Percentiles rank a stretch among this genome's conserved stretches.
phyloP scores from a whole-genome alignment of 2,113 vertebrate genomes.

The Gymnarchus niloticus region DNA sequence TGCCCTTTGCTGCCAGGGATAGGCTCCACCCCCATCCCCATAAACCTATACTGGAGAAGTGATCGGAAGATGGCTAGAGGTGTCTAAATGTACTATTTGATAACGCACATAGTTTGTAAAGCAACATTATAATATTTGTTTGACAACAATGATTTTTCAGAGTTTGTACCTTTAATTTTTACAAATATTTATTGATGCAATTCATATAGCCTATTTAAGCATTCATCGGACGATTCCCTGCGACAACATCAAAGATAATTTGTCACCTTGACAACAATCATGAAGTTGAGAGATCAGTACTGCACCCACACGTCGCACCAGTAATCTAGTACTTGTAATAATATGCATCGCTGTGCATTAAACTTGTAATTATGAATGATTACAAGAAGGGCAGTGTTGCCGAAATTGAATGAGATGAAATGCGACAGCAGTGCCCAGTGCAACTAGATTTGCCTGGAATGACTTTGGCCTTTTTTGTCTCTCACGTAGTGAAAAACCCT shows the following conservation, averaged over 20 bases:
- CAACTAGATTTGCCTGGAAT: constrained; percentile 11
- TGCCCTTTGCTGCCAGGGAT: background rate
- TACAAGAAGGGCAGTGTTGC: background rate
- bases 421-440: background rate
- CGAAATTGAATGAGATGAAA: constrained; percentile 5
- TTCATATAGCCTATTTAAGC: background rate
- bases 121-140: background rate
- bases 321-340: constrained; percentile 7
- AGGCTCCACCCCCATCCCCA: background rate
- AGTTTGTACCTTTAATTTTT: background rate
- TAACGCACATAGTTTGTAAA: background rate
- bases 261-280: background rate
- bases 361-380: constrained; percentile 16
- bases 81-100: background rate
- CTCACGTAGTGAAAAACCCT: background rate
- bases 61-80: too few species aligned
- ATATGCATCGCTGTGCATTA: constrained; percentile 7
- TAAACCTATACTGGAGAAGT: background rate
- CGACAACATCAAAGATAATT: background rate
- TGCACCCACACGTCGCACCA: background rate
- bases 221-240: background rate
- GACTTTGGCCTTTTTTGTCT: constrained; percentile 10
- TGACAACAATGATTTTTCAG: background rate
- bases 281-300: background rate
- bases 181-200: background rate